Evolutionary conservation across 2,888 invertebrate species (phyloP).

Genomic region (Agonum fuliginosum): DNA sequence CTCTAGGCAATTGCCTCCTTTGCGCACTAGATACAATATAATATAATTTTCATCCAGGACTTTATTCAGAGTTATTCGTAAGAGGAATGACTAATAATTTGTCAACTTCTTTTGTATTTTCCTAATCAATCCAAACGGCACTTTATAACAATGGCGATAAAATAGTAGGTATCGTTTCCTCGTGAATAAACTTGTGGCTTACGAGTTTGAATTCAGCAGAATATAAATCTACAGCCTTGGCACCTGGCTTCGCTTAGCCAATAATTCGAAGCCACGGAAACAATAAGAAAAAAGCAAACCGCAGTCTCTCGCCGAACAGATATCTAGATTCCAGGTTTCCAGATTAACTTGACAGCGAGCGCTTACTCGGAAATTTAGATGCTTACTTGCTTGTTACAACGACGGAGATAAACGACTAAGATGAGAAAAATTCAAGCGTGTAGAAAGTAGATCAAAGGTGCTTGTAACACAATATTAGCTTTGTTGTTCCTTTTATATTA

Average conservation of each 20-base stretch:
- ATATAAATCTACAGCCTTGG: conserved; percentile 4
- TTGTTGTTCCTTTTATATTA: too few relatives aligned
- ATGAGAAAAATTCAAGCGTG: conserved; percentile 4
- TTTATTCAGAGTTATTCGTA: too few relatives aligned
- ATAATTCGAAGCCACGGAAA: conserved; percentile 16
- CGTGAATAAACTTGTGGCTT: conserved; percentile 1
- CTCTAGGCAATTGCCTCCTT: too few relatives aligned
- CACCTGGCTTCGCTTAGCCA: conserved; percentile 16
- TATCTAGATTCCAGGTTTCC: conserved; percentile 22
- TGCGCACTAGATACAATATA: too few relatives aligned
- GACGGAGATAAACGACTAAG: not conserved
- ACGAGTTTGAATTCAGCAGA: conserved; percentile 18
- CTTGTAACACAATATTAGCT: too few relatives aligned
- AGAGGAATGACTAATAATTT: too few relatives aligned
- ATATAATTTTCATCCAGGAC: too few relatives aligned
- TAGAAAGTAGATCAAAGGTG: too few relatives aligned
- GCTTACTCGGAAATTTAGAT: conserved; percentile 7
- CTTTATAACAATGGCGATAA: not conserved
- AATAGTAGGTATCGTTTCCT: not conserved
- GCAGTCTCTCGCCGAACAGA: not conserved
- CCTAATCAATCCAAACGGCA: too few relatives aligned
- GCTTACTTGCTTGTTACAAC: conserved; percentile 4
- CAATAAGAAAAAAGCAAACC: conserved; percentile 30
- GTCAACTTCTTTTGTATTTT: too few relatives aligned
- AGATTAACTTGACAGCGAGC: conserved; percentile 22